Conservation (phyloP, 2,888 invertebrate species). For the Neria commutata region DNA sequence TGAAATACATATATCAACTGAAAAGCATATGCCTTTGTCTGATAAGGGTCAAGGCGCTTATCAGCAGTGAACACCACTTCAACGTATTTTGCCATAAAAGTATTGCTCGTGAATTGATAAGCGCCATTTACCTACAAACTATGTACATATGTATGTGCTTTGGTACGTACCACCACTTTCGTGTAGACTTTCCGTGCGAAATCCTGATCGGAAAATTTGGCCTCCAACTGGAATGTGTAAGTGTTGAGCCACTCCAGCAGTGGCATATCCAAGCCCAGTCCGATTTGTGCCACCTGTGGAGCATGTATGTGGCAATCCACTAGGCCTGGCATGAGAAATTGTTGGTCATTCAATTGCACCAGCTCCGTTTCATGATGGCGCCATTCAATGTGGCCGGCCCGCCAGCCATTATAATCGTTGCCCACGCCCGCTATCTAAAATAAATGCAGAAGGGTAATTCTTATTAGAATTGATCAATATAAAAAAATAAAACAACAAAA, state of each 20-base stretch:
- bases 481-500: background rate
- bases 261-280: slow-evolving; percentile 79
- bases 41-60: background rate
- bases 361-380: slow-evolving; percentile 26
- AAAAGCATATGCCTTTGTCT: too few relatives aligned
- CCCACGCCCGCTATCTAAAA: slow-evolving; percentile 62
- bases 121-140: background rate
- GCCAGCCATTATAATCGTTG: slow-evolving; percentile 46
- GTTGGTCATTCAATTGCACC: slow-evolving; percentile 57
- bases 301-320: slow-evolving; percentile 91
- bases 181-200: slow-evolving; percentile 76
- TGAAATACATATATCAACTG: slow-evolving; percentile 13
- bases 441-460: background rate
- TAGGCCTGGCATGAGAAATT: slow-evolving; percentile 86
- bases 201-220: slow-evolving; percentile 69
- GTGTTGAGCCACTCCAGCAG: slow-evolving; percentile 83
- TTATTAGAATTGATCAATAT: background rate
- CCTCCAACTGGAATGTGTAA: slow-evolving; percentile 87
- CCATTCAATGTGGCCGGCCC: slow-evolving; percentile 13
- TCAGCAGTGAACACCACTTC: background rate
- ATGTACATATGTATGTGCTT: too few relatives aligned
- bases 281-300: slow-evolving; percentile 85
- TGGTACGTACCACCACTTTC: slow-evolving; percentile 81
- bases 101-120: background rate
- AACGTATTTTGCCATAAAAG: background rate